These are phyloP conservation scores for Oikopleura dioica DNA, from an alignment of 23 tunicate species.

Conservation along the genomic window DNA sequence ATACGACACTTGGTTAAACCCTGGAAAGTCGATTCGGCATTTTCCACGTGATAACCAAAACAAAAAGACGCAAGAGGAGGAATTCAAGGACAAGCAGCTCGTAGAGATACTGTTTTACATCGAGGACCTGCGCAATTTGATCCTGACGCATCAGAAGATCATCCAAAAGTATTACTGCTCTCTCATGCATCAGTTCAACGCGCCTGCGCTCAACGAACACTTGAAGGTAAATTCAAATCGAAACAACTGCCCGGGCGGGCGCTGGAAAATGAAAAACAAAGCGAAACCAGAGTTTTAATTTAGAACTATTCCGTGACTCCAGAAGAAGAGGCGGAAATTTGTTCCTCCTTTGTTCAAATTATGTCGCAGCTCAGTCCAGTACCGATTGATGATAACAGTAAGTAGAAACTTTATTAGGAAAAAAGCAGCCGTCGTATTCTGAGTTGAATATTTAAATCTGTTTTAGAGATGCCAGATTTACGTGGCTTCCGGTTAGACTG, in stretches of 20 bases:
- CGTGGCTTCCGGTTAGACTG: conserved; percentile 81
- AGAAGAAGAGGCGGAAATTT: conserved; percentile 82
- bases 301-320: conserved; percentile 14
- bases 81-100: conserved; percentile 22
- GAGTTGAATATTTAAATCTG: too few relatives aligned
- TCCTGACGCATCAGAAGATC: conserved; percentile 58
- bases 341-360: conserved; percentile 81
- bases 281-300: too few relatives aligned
- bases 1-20: too few relatives aligned
- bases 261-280: too few relatives aligned
- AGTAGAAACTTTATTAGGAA: too few relatives aligned
- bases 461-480: conserved; percentile 81
- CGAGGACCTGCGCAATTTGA: conserved; percentile 54
- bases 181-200: conserved; percentile 65
- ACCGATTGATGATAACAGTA: not conserved
- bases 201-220: conserved; percentile 70
- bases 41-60: not conserved
- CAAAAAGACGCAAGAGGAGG: not conserved
- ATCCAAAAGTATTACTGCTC: conserved; percentile 62
- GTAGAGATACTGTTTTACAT: conserved; percentile 73
- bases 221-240: too few relatives aligned
- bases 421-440: too few relatives aligned
- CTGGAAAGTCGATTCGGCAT: not conserved
- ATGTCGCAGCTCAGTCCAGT: conserved; percentile 36
- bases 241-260: too few relatives aligned